Percentiles rank a stretch among this genome's conserved stretches.
These are phyloP conservation scores for Gavia stellata DNA, from an alignment of 2,113 vertebrate genomes.

Conservation along the genomic window DNA sequence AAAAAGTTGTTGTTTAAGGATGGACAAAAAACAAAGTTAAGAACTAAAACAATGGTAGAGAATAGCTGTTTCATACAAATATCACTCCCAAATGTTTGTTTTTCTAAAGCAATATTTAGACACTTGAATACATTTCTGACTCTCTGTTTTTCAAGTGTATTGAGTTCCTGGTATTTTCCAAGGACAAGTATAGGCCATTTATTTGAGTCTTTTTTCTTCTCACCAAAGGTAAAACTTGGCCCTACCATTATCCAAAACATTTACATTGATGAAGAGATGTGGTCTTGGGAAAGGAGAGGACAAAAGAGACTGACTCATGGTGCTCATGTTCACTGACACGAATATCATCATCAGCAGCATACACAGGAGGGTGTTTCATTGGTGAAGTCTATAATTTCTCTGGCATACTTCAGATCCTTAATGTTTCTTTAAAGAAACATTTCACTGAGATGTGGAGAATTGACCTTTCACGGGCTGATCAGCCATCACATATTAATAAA, in stretches of 20 bases:
- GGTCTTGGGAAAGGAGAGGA: not conserved
- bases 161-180: not conserved
- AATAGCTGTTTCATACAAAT: not conserved
- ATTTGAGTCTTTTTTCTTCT: not conserved
- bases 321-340: not conserved
- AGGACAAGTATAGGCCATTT: not conserved
- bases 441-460: not conserved
- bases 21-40: not conserved
- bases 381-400: not conserved
- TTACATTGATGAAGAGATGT: not conserved
- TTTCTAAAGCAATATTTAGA: not conserved
- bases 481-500: not conserved
- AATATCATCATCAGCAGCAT: not conserved
- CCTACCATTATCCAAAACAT: fast-evolving
- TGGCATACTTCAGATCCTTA: not conserved
- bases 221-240: not conserved
- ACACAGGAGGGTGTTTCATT: not conserved
- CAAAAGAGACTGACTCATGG: not conserved
- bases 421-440: not conserved
- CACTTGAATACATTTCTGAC: not conserved
- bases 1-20: not conserved
- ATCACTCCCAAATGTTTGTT: not conserved
- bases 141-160: not conserved
- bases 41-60: not conserved
- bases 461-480: not conserved